Percentiles rank a stretch among this genome's conserved stretches.
These are phyloP conservation scores for Venturia canescens DNA, from an alignment of 1,140 invertebrate species.

Conservation along the genomic window DNA sequence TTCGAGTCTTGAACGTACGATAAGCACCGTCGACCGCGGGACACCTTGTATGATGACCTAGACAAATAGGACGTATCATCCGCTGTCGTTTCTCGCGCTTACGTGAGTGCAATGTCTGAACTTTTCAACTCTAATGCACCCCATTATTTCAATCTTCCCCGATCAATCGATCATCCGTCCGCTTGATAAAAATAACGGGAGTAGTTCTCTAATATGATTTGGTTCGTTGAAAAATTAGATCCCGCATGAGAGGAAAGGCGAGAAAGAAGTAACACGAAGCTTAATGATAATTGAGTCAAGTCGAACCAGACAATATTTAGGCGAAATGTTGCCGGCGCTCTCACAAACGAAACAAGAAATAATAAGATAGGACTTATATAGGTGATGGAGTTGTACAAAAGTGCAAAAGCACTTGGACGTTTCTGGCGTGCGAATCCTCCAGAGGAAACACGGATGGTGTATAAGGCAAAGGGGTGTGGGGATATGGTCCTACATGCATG, in stretches of 20 bases:
- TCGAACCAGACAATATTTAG: not conserved
- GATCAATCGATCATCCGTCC: not conserved
- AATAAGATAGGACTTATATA: not conserved
- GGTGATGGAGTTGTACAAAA: not conserved
- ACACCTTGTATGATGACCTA: no score
- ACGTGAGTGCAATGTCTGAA: not conserved
- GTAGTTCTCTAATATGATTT: not conserved
- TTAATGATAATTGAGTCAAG: no score
- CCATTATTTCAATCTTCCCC: not conserved
- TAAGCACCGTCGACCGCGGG: no score
- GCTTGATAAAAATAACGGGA: not conserved
- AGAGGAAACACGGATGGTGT: constrained; percentile 9
- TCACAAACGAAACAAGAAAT: not conserved
- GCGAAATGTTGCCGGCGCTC: not conserved
- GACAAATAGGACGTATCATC: not conserved
- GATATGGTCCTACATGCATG: not conserved
- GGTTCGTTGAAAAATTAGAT: not conserved
- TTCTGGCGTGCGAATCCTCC: constrained; percentile 41
- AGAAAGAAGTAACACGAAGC: no score
- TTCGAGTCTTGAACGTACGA: no score
- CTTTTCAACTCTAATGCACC: not conserved
- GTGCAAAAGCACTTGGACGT: constrained; percentile 34
- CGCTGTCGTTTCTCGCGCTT: constrained; percentile 3
- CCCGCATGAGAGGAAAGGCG: no score
- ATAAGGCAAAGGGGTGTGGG: no score